A percentile compares a stretch with the other conserved stretches of the same genome.
Conservation (phyloP, 2,797 vertebrate species). For the Euthynnus affinis region DNA sequence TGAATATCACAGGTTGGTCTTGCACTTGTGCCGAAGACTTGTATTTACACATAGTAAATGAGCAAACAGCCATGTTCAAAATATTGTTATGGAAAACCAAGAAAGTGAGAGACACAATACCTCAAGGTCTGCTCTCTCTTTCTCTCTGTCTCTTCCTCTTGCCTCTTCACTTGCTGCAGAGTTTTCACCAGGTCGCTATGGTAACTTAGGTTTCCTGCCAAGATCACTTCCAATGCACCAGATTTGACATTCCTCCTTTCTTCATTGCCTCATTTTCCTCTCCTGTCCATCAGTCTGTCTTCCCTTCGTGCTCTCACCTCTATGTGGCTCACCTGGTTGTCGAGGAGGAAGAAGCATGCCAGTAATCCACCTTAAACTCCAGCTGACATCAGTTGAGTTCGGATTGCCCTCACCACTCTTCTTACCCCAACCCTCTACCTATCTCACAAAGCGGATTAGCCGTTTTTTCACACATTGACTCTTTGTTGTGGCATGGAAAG, state of each 20-base stretch:
- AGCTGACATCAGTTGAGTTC: slow-evolving; percentile 36
- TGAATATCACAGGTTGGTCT: not conserved
- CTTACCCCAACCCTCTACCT: not conserved
- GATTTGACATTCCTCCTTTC: slow-evolving; percentile 71
- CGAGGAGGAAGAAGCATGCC: slow-evolving; percentile 26
- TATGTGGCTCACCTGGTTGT: slow-evolving; percentile 39
- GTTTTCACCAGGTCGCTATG: slow-evolving; percentile 81
- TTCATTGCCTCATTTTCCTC: slow-evolving; percentile 62
- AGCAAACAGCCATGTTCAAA: slow-evolving; percentile 20
- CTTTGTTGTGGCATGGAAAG: not conserved
- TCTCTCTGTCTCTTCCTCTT: slow-evolving; percentile 26
- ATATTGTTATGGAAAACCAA: slow-evolving; percentile 24
- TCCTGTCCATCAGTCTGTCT: slow-evolving; percentile 53
- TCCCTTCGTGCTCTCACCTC: slow-evolving; percentile 42
- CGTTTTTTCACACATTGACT: not conserved
- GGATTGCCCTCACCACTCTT: slow-evolving; percentile 17
- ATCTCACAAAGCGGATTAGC: slow-evolving; percentile 20
- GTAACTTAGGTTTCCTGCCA: slow-evolving; percentile 81
- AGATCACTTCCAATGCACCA: slow-evolving; percentile 75
- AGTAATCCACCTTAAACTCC: slow-evolving; percentile 43
- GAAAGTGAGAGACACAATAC: slow-evolving; percentile 46
- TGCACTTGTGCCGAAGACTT: not conserved
- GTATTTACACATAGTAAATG: not conserved
- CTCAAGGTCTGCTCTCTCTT: slow-evolving; percentile 68
- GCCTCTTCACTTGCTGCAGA: slow-evolving; percentile 61